Evolutionary conservation across 1,140 invertebrate species (phyloP), one percentile per base, ranked within the genome.

Genomic region (Gryon sp.): DNA sequence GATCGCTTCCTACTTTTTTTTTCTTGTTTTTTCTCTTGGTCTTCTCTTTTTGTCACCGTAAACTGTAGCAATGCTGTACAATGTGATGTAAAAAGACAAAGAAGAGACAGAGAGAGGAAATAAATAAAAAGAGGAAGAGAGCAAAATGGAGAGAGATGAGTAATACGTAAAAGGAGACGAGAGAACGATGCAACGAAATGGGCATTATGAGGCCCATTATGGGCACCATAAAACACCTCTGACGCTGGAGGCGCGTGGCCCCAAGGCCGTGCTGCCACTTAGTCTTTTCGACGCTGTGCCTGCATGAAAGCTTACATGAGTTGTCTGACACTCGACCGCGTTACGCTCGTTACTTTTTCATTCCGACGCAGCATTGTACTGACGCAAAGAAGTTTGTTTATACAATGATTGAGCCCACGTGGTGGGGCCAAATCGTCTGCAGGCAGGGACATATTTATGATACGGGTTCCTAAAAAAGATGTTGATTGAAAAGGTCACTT

Each of bases 211-310:
- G 60, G 6, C 22, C 76, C 74, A 81, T 82, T 80, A 83, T 80
- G 74, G 74, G 38, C 30, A 52, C 78, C 83, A 82, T 83, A 84
- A 84, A 83, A 84, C 81, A 82, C 77, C 76, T 82, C 75, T 24
- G 40, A 53, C 14, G 63, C 46, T 55, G 45, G 40, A 77, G 83
- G 74, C 83, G 83, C 83, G 83, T 84, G 83, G 79, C 83, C 34
- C 59, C 75, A 84, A 84, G 80, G 82, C 18, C 80, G 32, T 46
- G 45, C 69, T 46, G 53, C 74, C 74, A 70, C 74, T 80, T 62
- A 53, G 66, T 73, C 73, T 68, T 76, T 22, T 24, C 18, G 45
- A 32, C 63, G 19, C 70, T 43, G 14, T 24, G n/a, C 19, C 32
- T 68, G 38, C 68, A 73, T 63, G 57, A 72, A 79, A 68, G 48